phyloP scores from a whole-genome alignment of 64 coral and sea anemone genomes.

The Dendrophyllia cribrosa region DNA sequence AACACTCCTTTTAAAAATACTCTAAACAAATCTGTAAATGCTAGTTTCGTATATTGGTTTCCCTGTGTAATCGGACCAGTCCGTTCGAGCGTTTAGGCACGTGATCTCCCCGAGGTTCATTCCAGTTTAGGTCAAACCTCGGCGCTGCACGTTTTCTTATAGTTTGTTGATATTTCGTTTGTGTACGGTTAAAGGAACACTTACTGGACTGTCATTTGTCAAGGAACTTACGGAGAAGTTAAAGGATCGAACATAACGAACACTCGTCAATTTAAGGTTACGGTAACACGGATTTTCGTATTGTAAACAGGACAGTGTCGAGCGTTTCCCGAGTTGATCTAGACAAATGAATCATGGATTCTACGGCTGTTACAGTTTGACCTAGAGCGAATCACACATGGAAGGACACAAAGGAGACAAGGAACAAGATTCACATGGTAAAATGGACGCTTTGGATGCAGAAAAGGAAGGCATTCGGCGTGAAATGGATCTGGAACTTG shows the following conservation, averaged over 20 bases:
- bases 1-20: too few relatives aligned
- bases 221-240: constrained; percentile 3
- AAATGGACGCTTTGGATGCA: too few relatives aligned
- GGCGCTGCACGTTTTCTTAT: constrained; percentile 2
- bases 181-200: constrained; percentile 13
- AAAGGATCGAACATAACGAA: neutral
- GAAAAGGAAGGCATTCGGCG: neutral
- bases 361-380: too few relatives aligned
- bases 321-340: constrained; percentile 1
- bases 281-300: neutral
- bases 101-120: constrained; percentile 8
- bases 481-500: constrained; percentile 14
- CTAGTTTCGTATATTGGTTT: neutral
- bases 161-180: neutral
- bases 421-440: neutral
- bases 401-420: constrained; percentile 13
- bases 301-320: constrained; percentile 3
- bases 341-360: neutral
- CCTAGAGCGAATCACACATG: too few relatives aligned
- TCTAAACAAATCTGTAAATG: too few relatives aligned
- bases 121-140: constrained; percentile 21
- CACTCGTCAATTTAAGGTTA: neutral
- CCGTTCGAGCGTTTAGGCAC: constrained; percentile 3
- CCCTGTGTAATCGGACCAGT: neutral
- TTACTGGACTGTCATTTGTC: neutral